Percentiles rank a stretch among this genome's conserved stretches.
Conservation (phyloP, 2,797 vertebrate species). For the Enteromius viviparus region DNA sequence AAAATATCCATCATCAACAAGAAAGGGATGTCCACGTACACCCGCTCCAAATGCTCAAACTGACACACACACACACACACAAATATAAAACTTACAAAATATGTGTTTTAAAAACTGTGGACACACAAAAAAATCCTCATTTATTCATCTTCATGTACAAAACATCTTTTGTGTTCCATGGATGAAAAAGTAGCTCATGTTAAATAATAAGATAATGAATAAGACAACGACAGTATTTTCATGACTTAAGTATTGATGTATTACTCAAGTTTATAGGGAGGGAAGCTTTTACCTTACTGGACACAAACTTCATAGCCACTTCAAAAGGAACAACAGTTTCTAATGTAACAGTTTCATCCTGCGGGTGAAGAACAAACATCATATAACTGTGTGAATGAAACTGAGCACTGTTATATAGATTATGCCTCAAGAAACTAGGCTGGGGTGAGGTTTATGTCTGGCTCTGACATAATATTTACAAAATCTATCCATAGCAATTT, state of each 20-base stretch:
- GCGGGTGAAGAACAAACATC: conserved; percentile 28
- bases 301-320: conserved; percentile 83
- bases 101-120: neutral
- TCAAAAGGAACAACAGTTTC: conserved; percentile 88
- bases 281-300: conserved; percentile 83
- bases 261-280: neutral
- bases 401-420: neutral
- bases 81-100: no score
- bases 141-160: neutral
- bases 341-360: conserved; percentile 93
- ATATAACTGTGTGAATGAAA: neutral
- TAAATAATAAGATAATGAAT: no score
- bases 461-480: neutral
- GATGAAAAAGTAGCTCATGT: neutral
- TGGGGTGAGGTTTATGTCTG: neutral
- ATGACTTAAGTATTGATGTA: neutral
- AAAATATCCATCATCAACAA: conserved; percentile 79
- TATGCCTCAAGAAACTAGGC: neutral
- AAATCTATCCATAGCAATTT: neutral
- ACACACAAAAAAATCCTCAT: neutral
- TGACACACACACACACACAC: conserved; percentile 22
- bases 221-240: neutral
- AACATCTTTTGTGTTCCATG: neutral
- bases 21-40: conserved; percentile 85
- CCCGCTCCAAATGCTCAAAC: conserved; percentile 78